Evolutionary conservation across 2,797 vertebrate species (phyloP).

Genomic region (Rallus crepitans): DNA sequence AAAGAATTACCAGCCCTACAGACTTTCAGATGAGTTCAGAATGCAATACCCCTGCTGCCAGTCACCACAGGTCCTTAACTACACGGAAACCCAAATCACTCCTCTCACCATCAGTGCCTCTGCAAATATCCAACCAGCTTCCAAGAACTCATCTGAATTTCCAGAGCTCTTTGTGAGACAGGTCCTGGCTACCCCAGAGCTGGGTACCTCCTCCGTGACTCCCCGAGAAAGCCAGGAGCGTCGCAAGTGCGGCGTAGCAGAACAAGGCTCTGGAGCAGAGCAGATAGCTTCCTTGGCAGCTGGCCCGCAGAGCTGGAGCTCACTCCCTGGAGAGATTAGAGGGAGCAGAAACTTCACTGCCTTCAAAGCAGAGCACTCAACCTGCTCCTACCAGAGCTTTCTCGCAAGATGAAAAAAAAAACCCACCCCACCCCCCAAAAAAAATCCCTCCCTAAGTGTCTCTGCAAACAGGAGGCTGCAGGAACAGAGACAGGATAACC

Average conservation of each 20-base stretch:
- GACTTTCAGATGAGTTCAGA: background rate
- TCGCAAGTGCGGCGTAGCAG: background rate
- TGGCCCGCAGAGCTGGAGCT: background rate
- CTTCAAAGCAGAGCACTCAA: constrained; percentile 13
- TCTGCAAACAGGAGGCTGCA: constrained; percentile 1
- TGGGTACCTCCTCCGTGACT: background rate
- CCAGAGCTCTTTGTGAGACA: background rate
- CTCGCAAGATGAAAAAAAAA: background rate
- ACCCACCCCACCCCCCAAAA: no score
- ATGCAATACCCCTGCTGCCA: background rate
- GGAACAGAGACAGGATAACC: constrained; percentile 18
- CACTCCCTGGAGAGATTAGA: constrained; percentile 26
- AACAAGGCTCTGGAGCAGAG: constrained; percentile 37
- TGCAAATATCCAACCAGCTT: background rate
- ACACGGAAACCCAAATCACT: background rate
- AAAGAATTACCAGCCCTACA: background rate
- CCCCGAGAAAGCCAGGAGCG: background rate
- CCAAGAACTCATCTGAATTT: background rate
- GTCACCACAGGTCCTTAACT: background rate
- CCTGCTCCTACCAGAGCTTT: constrained; percentile 50
- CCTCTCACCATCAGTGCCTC: background rate
- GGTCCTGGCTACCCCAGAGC: background rate
- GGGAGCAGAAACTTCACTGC: constrained; percentile 10
- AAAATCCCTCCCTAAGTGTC: background rate
- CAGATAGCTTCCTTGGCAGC: constrained; percentile 58